Percentiles rank a stretch among this genome's conserved stretches.
These are phyloP conservation scores for Mormyrops attenuatus DNA, from an alignment of 2,797 vertebrate species.

Conservation along the genomic window DNA sequence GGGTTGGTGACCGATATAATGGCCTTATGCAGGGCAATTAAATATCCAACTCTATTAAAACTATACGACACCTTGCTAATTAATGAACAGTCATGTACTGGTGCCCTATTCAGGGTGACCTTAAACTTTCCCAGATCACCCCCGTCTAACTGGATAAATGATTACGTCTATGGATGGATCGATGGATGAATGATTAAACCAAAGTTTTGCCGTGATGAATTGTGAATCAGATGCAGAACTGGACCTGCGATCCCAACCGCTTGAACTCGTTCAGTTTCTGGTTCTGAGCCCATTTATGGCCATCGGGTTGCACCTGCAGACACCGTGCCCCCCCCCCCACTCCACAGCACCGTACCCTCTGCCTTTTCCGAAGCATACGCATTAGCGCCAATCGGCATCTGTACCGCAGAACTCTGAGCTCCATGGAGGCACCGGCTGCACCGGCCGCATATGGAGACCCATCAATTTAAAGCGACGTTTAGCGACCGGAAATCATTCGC, in stretches of 20 bases:
- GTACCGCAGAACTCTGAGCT: background rate
- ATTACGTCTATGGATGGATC: background rate
- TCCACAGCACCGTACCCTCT: background rate
- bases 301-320: background rate
- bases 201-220: background rate
- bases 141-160: background rate
- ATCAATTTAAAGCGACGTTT: no score
- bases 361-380: background rate
- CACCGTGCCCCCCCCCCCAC: background rate
- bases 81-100: background rate
- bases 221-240: background rate
- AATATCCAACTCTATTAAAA: background rate
- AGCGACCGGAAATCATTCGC: no score
- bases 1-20: background rate
- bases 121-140: background rate
- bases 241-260: background rate
- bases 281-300: background rate
- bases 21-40: background rate
- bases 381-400: background rate
- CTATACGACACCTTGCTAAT: background rate
- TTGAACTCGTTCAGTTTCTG: background rate
- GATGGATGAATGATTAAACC: background rate
- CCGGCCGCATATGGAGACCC: background rate
- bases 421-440: no score
- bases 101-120: background rate